Conservation (phyloP, 2,113 vertebrate species). For the Aphyosemion australe region DNA sequence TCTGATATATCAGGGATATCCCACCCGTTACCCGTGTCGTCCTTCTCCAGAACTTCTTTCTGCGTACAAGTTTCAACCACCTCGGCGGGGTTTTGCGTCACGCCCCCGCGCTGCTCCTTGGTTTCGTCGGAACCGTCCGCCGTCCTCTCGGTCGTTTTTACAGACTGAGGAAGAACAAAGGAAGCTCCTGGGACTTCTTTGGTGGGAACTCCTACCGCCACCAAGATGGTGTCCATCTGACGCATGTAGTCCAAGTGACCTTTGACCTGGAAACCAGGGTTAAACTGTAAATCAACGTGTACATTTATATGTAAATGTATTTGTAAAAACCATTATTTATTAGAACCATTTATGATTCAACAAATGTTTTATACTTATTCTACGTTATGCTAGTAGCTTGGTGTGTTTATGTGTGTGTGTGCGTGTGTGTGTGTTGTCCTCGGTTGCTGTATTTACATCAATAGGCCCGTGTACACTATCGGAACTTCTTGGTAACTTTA, state of each 20-base stretch:
- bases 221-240: constrained; percentile 93
- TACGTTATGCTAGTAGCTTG: background rate
- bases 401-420: background rate
- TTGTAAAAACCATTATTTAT: background rate
- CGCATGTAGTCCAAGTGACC: constrained; percentile 98
- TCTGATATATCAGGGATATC: constrained; percentile 81
- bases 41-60: constrained; percentile 2
- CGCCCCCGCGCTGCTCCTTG: constrained; percentile 7
- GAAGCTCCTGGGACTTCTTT: constrained; percentile 79
- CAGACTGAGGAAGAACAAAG: constrained; percentile 37
- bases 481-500: too few species aligned
- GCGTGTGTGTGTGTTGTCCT: background rate
- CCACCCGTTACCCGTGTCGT: constrained; percentile 67
- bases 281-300: background rate
- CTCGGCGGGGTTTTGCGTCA: constrained; percentile 16
- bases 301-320: background rate
- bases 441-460: too few species aligned
- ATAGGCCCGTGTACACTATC: too few species aligned
- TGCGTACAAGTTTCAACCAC: background rate
- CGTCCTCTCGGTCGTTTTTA: constrained; percentile 2
- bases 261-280: constrained; percentile 81
- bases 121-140: constrained; percentile 18
- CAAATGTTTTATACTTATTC: background rate
- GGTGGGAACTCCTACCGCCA: constrained; percentile 87
- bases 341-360: constrained; percentile 5